Base-by-base conservation (phyloP, 2,888 invertebrate genomes). In the Mythimna impura region DNA sequence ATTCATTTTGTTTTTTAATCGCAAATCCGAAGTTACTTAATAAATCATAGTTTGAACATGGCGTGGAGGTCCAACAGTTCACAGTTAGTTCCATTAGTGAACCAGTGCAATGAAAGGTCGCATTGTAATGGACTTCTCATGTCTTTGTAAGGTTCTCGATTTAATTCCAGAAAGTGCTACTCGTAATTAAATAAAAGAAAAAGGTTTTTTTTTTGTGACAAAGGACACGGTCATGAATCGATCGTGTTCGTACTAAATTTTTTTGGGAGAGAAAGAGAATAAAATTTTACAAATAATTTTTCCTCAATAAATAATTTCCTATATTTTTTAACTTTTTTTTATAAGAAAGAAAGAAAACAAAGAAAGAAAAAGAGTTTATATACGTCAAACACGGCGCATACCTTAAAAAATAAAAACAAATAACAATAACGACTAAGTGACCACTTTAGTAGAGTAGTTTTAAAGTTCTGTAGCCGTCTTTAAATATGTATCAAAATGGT, bases 91-190 rank as follows among this genome's bases (percentile, higher is more conserved):
- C 89, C 89, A 91, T 91, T 90, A 90, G 84, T 75, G 80, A 78
- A 82, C 90, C 89, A 88, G 88, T 89, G 89, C 89, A 88, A 83
- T 86, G 88, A 88, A 91, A 90, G 89, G 89, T 84, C 84, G 75
- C 81, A 82, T 84, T 85, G 88, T 91, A 92, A 93, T 92, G 92
- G 93, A 90, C 82, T 92, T 93, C 86, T 86, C 90, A 71, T 93
- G 92, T 93, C 84, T 80, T 83, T 63, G 66, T 78, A 79, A 87
- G 78, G 80, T 82, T 63, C 81, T 67, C 71, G 61, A 78, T 84
- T 83, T 80, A 73, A 83, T 83, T 80, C 66, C 57, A 80, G 69
- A 80, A 83, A 86, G 80, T 80, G 78, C 71, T 73, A 40, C 75
- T 62, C 61, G 71, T 78, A 76, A 82, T 71, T 77, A 73, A 50